Evolutionary conservation across 1,140 invertebrate species (phyloP).

Genomic region (Cotesia glomerata): DNA sequence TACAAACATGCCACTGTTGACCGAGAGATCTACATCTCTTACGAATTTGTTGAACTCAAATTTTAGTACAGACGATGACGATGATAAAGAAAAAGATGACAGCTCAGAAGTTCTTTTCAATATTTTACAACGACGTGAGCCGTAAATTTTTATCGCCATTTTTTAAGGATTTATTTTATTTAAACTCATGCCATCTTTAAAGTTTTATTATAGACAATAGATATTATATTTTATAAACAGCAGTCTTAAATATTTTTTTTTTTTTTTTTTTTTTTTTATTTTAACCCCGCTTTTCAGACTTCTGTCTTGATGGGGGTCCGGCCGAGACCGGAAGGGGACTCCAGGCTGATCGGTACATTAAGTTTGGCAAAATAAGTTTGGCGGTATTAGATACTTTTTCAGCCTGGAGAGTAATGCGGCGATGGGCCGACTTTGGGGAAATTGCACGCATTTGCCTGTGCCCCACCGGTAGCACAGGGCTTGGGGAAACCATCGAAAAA

Average conservation of each 20-base stretch:
- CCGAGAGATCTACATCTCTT: constrained; percentile 55
- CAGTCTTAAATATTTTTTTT: neutral
- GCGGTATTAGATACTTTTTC: too few relatives aligned
- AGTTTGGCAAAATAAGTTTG: too few relatives aligned
- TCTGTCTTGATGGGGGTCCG: too few relatives aligned
- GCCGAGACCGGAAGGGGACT: too few relatives aligned
- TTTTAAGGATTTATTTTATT: neutral
- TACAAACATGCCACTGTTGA: constrained; percentile 50
- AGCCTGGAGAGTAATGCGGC: too few relatives aligned
- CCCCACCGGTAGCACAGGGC: too few relatives aligned
- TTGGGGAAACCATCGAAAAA: too few relatives aligned
- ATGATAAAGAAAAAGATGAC: constrained; percentile 49
- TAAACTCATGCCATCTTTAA: neutral
- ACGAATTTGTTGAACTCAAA: constrained; percentile 58
- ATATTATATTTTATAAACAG: neutral
- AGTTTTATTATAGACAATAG: neutral
- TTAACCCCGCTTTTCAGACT: too few relatives aligned
- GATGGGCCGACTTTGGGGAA: too few relatives aligned
- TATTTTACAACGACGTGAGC: constrained; percentile 59
- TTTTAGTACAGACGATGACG: constrained; percentile 59
- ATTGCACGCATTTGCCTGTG: too few relatives aligned
- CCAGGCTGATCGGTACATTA: too few relatives aligned
- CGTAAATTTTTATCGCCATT: constrained; percentile 28
- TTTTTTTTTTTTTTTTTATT: too few relatives aligned
- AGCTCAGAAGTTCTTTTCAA: constrained; percentile 58